A percentile compares a stretch with the other conserved stretches of the same genome.
These are phyloP conservation scores for Nematostella vectensis DNA, from an alignment of 92 coral and sea anemone species.

Conservation along the genomic window DNA sequence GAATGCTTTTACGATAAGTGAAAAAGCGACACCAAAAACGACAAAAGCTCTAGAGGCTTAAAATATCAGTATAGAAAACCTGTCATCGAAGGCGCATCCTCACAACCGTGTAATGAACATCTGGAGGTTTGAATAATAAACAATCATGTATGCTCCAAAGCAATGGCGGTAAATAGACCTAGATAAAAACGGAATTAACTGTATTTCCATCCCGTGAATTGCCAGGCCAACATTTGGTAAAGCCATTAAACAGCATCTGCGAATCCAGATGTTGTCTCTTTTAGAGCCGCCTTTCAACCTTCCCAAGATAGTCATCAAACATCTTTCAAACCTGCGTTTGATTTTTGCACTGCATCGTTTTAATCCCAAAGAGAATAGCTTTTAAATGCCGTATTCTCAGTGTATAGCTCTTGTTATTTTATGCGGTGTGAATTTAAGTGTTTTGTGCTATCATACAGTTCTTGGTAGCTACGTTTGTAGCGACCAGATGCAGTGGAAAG, in stretches of 20 bases:
- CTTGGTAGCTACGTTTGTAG: too few species aligned
- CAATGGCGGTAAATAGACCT: neutral
- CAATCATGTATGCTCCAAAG: neutral
- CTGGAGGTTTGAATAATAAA: neutral
- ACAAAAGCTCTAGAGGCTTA: neutral
- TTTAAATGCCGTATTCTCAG: too few species aligned
- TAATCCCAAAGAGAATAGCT: too few species aligned
- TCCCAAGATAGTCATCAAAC: neutral
- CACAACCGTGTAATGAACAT: neutral
- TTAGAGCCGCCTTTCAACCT: neutral
- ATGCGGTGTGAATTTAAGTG: too few species aligned
- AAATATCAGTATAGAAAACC: neutral
- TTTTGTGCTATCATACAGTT: too few species aligned
- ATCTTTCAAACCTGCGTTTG: too few species aligned
- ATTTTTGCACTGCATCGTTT: too few species aligned
- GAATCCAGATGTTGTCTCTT: slow-evolving; percentile 19
- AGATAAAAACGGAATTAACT: neutral
- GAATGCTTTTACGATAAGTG: neutral
- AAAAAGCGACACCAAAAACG: neutral
- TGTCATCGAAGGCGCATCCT: neutral
- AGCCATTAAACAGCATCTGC: slow-evolving; percentile 22
- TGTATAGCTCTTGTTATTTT: too few species aligned
- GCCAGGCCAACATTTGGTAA: slow-evolving; percentile 12
- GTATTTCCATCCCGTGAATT: neutral
- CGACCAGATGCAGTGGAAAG: too few species aligned